Conservation (phyloP, 30 jellyfish, hydroid and myxozoan species). For the Haliclystus octoradiatus region DNA sequence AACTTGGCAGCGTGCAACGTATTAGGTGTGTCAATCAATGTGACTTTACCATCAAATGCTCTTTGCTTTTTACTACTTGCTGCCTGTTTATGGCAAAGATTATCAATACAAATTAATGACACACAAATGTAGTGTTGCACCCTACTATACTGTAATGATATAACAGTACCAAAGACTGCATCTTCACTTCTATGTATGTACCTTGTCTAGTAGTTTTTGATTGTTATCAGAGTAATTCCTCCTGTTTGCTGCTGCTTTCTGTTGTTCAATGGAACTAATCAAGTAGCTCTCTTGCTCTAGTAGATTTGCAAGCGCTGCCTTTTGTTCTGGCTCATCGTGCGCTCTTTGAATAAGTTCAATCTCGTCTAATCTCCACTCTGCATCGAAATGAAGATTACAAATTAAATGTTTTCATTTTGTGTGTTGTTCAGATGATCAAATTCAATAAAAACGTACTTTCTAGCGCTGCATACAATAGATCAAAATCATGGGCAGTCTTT, state of each 20-base stretch:
- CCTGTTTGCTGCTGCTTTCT: constrained; percentile 61
- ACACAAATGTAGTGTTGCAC: too few species aligned
- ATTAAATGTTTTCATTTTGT: too few species aligned
- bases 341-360: constrained; percentile 23
- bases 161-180: too few species aligned
- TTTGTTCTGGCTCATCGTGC: constrained; percentile 64
- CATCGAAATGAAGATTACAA: not conserved
- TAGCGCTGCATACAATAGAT: constrained; percentile 80
- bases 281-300: constrained; percentile 84
- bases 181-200: too few species aligned
- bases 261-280: constrained; percentile 80
- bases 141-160: too few species aligned
- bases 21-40: constrained; percentile 70
- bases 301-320: constrained; percentile 81
- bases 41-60: constrained; percentile 68
- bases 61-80: constrained; percentile 75
- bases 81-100: too few species aligned
- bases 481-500: constrained; percentile 82
- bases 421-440: not conserved
- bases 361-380: constrained; percentile 96
- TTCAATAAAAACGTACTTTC: constrained; percentile 41
- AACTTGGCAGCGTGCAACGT: constrained; percentile 82
- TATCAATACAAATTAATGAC: too few species aligned
- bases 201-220: constrained; percentile 57
- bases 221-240: constrained; percentile 44